Evolutionary conservation across 92 coral and sea anemone genomes (phyloP).

Genomic region (Actinostola sp.): DNA sequence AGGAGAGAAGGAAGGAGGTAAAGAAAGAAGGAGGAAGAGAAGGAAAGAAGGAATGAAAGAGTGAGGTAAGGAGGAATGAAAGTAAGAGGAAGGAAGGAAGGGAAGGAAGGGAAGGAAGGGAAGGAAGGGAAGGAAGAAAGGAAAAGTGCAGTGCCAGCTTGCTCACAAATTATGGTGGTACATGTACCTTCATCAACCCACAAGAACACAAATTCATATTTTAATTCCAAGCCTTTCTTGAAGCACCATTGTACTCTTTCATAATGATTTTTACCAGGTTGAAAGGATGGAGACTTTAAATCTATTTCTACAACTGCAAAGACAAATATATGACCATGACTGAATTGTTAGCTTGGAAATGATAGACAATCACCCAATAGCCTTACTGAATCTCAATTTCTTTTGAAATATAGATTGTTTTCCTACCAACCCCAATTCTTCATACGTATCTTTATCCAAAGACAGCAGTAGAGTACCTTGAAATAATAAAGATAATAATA

Average conservation of each 20-base stretch:
- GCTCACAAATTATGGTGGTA: too few relatives aligned
- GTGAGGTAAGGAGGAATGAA: background rate
- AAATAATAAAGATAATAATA: too few relatives aligned
- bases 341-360: too few relatives aligned
- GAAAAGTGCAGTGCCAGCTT: too few relatives aligned
- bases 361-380: background rate
- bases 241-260: slow-evolving; percentile 86
- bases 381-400: slow-evolving; percentile 84
- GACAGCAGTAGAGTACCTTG: slow-evolving; percentile 80
- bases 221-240: slow-evolving; percentile 61
- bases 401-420: slow-evolving; percentile 83
- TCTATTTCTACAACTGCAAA: slow-evolving; percentile 78
- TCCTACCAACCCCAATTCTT: slow-evolving; percentile 87
- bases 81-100: too few relatives aligned
- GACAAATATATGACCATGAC: too few relatives aligned
- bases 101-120: too few relatives aligned
- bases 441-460: slow-evolving; percentile 93
- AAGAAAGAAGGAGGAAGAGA: background rate
- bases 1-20: background rate
- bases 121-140: too few relatives aligned
- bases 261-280: slow-evolving; percentile 77
- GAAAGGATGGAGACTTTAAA: slow-evolving; percentile 73
- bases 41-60: background rate
- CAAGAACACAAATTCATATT: slow-evolving; percentile 76
- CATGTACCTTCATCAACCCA: slow-evolving; percentile 70